Percentiles rank a stretch among this genome's conserved stretches.
Conservation (phyloP, 2,113 vertebrate species). For the Elephantulus edwardii region DNA sequence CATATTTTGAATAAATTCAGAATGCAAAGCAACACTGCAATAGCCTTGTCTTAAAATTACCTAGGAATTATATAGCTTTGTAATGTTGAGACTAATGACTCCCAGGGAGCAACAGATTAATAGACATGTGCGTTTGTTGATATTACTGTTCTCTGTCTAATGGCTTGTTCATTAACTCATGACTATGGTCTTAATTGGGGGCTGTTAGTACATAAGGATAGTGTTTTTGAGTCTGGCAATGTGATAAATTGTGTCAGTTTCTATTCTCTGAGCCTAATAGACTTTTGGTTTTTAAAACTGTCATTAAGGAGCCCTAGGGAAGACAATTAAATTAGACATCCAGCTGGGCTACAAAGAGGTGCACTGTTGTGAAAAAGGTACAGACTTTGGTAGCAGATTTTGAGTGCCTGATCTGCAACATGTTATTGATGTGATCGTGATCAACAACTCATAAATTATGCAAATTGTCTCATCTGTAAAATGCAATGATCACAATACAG, state of each 20-base stretch:
- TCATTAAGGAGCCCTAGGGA: slow-evolving; percentile 53
- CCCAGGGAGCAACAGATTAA: slow-evolving; percentile 44
- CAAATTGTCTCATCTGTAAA: slow-evolving; percentile 4
- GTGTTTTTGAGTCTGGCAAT: slow-evolving; percentile 52
- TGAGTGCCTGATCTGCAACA: not conserved
- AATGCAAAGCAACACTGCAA: not conserved
- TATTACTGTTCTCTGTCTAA: slow-evolving; percentile 55
- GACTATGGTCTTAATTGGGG: slow-evolving; percentile 62
- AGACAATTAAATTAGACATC: slow-evolving; percentile 50
- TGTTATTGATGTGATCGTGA: not conserved
- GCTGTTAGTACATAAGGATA: slow-evolving; percentile 1
- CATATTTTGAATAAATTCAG: not conserved
- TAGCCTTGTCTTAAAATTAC: slow-evolving; percentile 36
- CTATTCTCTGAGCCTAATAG: slow-evolving; percentile 61
- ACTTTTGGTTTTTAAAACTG: slow-evolving; percentile 54
- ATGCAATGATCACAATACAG: not conserved
- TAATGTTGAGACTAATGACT: slow-evolving; percentile 28
- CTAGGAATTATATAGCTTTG: slow-evolving; percentile 52
- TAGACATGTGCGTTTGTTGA: slow-evolving; percentile 29
- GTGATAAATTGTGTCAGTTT: slow-evolving; percentile 64
- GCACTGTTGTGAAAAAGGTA: fast-evolving
- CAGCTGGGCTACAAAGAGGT: not conserved
- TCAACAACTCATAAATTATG: not conserved
- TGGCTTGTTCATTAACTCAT: slow-evolving; percentile 63
- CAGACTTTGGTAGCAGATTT: not conserved